Conservation (phyloP, 2,113 vertebrate genomes). For the Pheucticus melanocephalus region DNA sequence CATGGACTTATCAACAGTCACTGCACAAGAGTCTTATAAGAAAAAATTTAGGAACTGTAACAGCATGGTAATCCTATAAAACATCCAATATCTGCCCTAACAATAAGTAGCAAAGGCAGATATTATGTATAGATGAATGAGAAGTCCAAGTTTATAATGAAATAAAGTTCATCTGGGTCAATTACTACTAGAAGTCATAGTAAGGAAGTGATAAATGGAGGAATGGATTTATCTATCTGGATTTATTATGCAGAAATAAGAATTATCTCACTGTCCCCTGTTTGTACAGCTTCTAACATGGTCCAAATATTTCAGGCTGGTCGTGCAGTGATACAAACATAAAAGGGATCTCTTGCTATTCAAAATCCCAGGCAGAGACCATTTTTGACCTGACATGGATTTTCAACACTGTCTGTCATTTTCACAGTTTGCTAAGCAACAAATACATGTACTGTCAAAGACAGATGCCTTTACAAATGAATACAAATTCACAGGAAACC, state of each 20-base stretch:
- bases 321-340: not conserved
- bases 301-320: not conserved
- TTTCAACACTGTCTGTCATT: not conserved
- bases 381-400: not conserved
- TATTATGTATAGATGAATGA: not conserved
- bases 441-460: not conserved
- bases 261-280: not conserved
- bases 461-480: not conserved
- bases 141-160: not conserved
- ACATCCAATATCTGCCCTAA: not conserved
- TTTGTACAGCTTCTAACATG: not conserved
- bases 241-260: not conserved
- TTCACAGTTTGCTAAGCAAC: not conserved
- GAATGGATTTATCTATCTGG: not conserved
- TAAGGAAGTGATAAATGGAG: not conserved
- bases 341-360: not conserved
- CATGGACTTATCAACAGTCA: not conserved
- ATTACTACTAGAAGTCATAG: not conserved
- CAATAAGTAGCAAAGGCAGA: not conserved
- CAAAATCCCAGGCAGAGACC: not conserved
- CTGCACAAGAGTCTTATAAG: fast-evolving
- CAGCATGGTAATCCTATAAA: not conserved
- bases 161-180: not conserved
- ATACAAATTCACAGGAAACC: not conserved
- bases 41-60: not conserved